Evolutionary conservation across 1,140 invertebrate genomes (phyloP).

Genomic region (Intoshia linei): DNA sequence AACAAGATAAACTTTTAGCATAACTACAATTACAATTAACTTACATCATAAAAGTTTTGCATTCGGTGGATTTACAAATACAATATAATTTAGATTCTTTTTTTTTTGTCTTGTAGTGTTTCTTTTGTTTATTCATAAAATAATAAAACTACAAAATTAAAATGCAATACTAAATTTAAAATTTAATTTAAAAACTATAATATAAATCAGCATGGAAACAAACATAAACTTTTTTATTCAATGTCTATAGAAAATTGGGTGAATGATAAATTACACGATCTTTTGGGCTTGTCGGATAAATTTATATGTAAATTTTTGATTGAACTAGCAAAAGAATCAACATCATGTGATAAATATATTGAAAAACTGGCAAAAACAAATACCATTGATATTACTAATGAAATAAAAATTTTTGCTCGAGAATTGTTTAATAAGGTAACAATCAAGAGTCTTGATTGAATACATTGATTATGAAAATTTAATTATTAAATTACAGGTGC

Average conservation of each 20-base stretch:
- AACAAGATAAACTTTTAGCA: too few relatives aligned
- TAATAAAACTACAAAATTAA: too few relatives aligned
- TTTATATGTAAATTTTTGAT: constrained; percentile 26
- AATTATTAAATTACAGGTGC: constrained; percentile 9
- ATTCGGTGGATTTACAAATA: too few relatives aligned
- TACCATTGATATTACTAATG: constrained; percentile 22
- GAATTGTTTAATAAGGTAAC: constrained; percentile 20
- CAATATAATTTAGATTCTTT: too few relatives aligned
- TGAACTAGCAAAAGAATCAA: constrained; percentile 22
- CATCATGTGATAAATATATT: constrained; percentile 18
- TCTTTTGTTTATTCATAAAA: too few relatives aligned
- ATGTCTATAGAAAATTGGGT: constrained; percentile 20
- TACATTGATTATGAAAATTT: not conserved
- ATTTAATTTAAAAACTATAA: too few relatives aligned
- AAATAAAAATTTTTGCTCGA: constrained; percentile 16
- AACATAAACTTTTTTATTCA: too few relatives aligned
- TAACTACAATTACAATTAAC: too few relatives aligned
- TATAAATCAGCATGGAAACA: too few relatives aligned
- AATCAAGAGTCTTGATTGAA: not conserved
- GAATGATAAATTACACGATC: constrained; percentile 25
- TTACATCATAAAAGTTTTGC: too few relatives aligned
- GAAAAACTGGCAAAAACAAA: constrained; percentile 22
- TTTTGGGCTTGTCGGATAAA: constrained; percentile 27
- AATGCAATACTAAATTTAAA: too few relatives aligned
- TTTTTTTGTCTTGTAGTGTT: too few relatives aligned